phyloP scores from a whole-genome alignment of 1,140 invertebrate genomes.

The Drosophila ambigua region DNA sequence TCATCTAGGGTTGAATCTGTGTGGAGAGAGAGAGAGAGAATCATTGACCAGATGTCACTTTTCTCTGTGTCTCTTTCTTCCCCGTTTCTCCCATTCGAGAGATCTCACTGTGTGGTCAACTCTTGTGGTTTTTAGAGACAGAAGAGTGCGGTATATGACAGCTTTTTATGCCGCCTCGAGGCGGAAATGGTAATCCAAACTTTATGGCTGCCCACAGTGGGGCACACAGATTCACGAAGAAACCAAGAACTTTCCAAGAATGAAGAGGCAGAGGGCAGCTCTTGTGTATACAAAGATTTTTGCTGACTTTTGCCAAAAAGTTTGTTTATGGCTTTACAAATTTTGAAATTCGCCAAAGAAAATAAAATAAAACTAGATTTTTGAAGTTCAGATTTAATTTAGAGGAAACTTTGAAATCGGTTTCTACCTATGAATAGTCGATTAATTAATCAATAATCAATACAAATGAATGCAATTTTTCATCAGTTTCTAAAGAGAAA shows the following conservation, averaged over 20 bases:
- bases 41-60: conserved; percentile 39
- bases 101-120: conserved; percentile 38
- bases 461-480: conserved; percentile 44
- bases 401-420: conserved; percentile 19
- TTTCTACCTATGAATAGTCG: conserved; percentile 28
- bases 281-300: conserved; percentile 25
- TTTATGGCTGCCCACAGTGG: conserved; percentile 39
- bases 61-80: conserved; percentile 9
- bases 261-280: conserved; percentile 17
- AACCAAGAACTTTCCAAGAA: conserved; percentile 40
- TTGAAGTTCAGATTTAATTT: conserved; percentile 4
- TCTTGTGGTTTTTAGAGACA: neutral
- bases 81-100: too few species aligned
- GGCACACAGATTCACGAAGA: conserved; percentile 29
- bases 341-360: conserved; percentile 38
- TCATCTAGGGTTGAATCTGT: conserved; percentile 47
- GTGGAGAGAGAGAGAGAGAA: conserved; percentile 27
- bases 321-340: conserved; percentile 33
- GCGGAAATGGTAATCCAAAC: conserved; percentile 47
- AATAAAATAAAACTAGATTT: conserved; percentile 17
- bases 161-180: conserved; percentile 45
- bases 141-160: conserved; percentile 35
- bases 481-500: conserved; percentile 22
- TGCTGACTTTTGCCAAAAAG: conserved; percentile 30
- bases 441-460: conserved; percentile 35